Conservation (phyloP, 2,113 vertebrate species). For the Speoplatyrhinus poulsoni region DNA sequence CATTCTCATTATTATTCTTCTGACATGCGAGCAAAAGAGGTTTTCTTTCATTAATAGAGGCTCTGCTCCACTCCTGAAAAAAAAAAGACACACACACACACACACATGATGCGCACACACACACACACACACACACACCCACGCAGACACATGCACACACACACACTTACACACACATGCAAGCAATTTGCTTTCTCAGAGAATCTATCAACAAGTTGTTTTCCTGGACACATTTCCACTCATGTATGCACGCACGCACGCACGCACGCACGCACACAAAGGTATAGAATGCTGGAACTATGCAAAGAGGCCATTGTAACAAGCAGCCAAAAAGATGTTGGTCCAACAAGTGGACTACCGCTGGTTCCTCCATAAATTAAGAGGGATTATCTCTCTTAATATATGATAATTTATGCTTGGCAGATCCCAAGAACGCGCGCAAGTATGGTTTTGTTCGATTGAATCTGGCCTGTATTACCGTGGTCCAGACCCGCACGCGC, state of each 20-base stretch:
- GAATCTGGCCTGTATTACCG: neutral
- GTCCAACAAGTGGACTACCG: slow-evolving; percentile 61
- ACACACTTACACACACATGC: neutral
- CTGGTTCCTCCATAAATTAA: slow-evolving; percentile 60
- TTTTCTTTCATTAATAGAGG: neutral
- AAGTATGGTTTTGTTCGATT: slow-evolving; percentile 53
- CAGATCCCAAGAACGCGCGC: slow-evolving; percentile 48
- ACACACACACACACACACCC: neutral
- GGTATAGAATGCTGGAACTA: slow-evolving; percentile 41
- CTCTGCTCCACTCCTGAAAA: neutral
- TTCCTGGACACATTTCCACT: too few relatives aligned
- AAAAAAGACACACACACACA: neutral
- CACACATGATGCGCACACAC: too few relatives aligned
- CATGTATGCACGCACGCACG: neutral
- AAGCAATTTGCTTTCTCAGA: too few relatives aligned
- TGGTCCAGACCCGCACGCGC: neutral
- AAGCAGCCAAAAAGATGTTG: slow-evolving; percentile 54
- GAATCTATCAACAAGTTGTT: too few relatives aligned
- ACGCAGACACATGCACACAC: neutral
- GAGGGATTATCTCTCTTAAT: slow-evolving; percentile 67
- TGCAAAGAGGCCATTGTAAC: slow-evolving; percentile 59
- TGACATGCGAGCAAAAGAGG: neutral
- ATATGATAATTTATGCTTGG: slow-evolving; percentile 74
- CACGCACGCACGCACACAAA: slow-evolving; percentile 1
- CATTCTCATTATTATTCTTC: neutral